These are phyloP conservation scores for Theocolax elegans DNA, from an alignment of 1,140 invertebrate genomes.

Conservation along the genomic window DNA sequence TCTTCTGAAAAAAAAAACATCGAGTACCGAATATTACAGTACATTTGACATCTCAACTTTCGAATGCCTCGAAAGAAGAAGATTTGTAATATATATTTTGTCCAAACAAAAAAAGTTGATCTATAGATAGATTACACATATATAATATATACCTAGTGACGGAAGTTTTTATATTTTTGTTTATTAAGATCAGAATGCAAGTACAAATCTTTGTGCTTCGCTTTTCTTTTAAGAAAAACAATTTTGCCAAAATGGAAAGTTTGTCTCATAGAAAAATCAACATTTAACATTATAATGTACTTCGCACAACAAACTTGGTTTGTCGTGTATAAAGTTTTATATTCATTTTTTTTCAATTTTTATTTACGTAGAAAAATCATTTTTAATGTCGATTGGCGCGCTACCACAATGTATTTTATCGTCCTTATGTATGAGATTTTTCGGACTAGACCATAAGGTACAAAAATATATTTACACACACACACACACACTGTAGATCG, in stretches of 20 bases:
- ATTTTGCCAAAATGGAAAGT: constrained; percentile 1
- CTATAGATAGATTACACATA: not conserved
- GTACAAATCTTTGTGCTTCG: constrained; percentile 23
- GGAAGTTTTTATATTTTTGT: no score
- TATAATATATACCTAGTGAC: not conserved
- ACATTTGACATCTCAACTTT: not conserved
- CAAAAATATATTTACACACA: constrained; percentile 47
- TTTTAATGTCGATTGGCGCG: not conserved
- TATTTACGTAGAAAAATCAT: not conserved
- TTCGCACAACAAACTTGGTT: not conserved
- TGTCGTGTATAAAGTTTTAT: no score
- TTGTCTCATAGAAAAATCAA: constrained; percentile 13
- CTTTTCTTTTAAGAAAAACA: constrained; percentile 14
- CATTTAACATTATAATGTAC: constrained; percentile 4
- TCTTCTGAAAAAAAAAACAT: not conserved
- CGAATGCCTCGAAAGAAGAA: not conserved
- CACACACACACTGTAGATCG: not conserved
- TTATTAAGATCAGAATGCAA: not conserved
- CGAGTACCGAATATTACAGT: not conserved
- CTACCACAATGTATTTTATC: not conserved
- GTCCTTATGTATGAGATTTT: not conserved
- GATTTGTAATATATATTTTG: not conserved
- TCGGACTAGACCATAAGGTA: constrained; percentile 14
- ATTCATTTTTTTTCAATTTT: no score
- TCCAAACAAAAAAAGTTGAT: not conserved